phyloP scores from a whole-genome alignment of 2,113 vertebrate species.

The Saiga tatarica region DNA sequence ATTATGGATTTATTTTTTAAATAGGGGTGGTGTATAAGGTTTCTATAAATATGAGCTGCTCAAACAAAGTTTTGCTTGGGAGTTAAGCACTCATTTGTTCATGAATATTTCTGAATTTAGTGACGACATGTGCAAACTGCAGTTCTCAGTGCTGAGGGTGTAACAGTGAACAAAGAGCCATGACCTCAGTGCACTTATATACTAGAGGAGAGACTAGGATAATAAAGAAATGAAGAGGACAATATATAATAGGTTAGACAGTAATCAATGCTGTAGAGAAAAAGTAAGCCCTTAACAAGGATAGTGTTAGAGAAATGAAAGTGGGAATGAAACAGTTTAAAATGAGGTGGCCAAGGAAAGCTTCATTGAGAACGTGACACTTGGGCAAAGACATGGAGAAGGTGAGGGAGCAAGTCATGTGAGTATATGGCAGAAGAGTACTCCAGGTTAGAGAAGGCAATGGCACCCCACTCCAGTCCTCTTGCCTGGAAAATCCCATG shows the following conservation, averaged over 20 bases:
- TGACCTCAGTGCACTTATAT: background rate
- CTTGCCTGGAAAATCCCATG: no score
- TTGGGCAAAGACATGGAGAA: background rate
- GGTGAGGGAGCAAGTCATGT: background rate
- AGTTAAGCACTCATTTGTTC: background rate
- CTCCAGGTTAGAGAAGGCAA: background rate
- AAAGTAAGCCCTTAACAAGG: background rate
- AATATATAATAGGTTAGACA: background rate
- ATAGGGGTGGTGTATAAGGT: background rate
- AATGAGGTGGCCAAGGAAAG: background rate
- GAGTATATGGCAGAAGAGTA: background rate
- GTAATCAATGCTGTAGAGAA: background rate
- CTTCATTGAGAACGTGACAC: background rate
- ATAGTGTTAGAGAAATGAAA: background rate
- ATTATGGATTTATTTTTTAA: background rate
- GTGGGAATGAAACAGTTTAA: background rate
- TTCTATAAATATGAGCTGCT: background rate
- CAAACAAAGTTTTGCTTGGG: background rate
- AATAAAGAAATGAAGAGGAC: background rate
- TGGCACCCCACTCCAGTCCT: no score
- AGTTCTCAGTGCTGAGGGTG: background rate
- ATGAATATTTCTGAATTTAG: background rate
- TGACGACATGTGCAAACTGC: background rate
- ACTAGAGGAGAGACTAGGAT: background rate
- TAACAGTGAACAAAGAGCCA: background rate